A percentile compares a stretch with the other conserved stretches of the same genome.
Conservation (phyloP, 2,797 vertebrate species). For the Myotis pilosus region DNA sequence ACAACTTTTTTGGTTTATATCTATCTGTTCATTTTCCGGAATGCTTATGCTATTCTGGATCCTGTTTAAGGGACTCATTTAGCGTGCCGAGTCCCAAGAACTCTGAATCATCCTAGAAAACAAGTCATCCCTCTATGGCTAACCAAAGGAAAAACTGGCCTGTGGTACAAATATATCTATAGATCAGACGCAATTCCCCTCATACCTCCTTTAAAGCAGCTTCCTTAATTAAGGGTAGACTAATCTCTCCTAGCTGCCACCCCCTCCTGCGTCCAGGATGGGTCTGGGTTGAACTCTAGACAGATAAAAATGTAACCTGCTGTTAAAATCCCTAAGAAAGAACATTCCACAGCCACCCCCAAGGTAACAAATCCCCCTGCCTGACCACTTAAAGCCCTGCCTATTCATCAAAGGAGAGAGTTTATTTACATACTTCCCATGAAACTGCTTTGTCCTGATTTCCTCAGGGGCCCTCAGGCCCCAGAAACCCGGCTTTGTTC, state of each 20-base stretch:
- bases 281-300: constrained; percentile 33
- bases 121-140: constrained; percentile 3
- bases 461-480: neutral
- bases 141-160: constrained; percentile 45
- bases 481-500: constrained; percentile 52
- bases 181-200: constrained; percentile 8
- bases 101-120: constrained; percentile 62
- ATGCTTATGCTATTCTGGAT: constrained; percentile 17
- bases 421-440: constrained; percentile 55
- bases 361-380: constrained; percentile 64
- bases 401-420: constrained; percentile 38
- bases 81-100: neutral
- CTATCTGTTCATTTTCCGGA: constrained; percentile 13
- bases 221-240: constrained; percentile 60
- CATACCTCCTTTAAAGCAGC: constrained; percentile 17
- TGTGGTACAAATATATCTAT: constrained; percentile 51
- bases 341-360: constrained; percentile 69
- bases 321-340: constrained; percentile 62
- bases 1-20: constrained; percentile 30
- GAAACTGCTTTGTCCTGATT: constrained; percentile 41
- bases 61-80: constrained; percentile 53
- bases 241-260: constrained; percentile 25
- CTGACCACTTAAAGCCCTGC: neutral
- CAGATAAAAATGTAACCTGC: constrained; percentile 65
- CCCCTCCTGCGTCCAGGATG: neutral